Percentiles rank a stretch among this genome's conserved stretches.
phyloP scores from a whole-genome alignment of 2,888 invertebrate species.

The Troides aeacus region DNA sequence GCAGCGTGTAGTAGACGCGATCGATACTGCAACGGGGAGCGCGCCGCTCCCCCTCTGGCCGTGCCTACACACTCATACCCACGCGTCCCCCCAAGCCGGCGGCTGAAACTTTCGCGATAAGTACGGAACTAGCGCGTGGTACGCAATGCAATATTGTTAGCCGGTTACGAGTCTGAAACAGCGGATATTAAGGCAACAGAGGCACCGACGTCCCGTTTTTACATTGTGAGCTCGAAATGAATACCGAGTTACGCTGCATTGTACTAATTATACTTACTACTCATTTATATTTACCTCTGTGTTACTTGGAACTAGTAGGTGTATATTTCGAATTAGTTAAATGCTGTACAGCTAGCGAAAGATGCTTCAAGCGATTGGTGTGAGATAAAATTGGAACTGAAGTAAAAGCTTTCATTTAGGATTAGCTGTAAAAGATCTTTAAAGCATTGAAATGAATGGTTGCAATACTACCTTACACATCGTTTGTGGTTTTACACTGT shows the following conservation, averaged over 20 bases:
- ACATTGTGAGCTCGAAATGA: slow-evolving; percentile 71
- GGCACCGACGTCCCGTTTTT: slow-evolving; percentile 66
- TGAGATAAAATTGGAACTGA: slow-evolving; percentile 16
- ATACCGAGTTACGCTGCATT: slow-evolving; percentile 62
- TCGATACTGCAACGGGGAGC: slow-evolving; percentile 71
- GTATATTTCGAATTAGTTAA: slow-evolving; percentile 6
- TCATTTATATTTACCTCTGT: slow-evolving; percentile 31
- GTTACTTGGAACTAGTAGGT: slow-evolving; percentile 29
- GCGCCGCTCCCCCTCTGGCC: slow-evolving; percentile 38
- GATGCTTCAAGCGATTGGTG: slow-evolving; percentile 20
- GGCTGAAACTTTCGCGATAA: slow-evolving; percentile 79
- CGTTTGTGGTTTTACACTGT: too few species aligned
- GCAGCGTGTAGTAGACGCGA: slow-evolving; percentile 76
- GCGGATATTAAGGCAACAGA: slow-evolving; percentile 77
- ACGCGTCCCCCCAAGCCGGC: slow-evolving; percentile 41
- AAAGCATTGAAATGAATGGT: neutral
- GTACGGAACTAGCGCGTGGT: slow-evolving; percentile 79
- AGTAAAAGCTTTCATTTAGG: slow-evolving; percentile 8
- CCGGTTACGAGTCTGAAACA: slow-evolving; percentile 76
- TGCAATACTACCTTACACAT: neutral
- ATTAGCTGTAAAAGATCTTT: slow-evolving; percentile 1
- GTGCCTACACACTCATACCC: slow-evolving; percentile 35
- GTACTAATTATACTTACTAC: slow-evolving; percentile 63
- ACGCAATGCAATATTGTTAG: slow-evolving; percentile 80
- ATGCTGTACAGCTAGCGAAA: slow-evolving; percentile 12